These are phyloP conservation scores for Caradrina clavipalpis DNA, from an alignment of 2,888 invertebrate species.

Conservation along the genomic window DNA sequence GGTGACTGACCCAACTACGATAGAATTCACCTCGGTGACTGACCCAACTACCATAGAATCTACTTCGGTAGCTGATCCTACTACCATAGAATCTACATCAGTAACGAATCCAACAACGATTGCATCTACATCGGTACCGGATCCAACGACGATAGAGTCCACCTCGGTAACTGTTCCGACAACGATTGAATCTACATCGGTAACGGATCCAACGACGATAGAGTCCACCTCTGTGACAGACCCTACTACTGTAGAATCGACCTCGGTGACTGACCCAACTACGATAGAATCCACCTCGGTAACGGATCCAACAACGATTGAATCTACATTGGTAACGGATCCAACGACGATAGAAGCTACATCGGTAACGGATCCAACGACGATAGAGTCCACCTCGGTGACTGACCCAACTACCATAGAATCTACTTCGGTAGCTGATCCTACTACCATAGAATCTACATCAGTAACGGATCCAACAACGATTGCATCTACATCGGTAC, in stretches of 20 bases:
- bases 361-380: background rate
- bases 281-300: background rate
- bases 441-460: background rate
- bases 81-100: background rate
- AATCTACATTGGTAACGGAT: background rate
- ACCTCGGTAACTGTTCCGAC: background rate
- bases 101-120: background rate
- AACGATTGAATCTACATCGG: background rate
- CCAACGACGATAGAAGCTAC: conserved; percentile 1
- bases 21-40: background rate
- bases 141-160: conserved; percentile 2
- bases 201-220: background rate
- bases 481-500: no score
- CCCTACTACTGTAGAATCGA: conserved; percentile 7
- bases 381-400: background rate
- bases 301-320: background rate
- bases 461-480: background rate
- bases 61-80: conserved; percentile 4
- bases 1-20: conserved; percentile 5
- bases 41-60: conserved; percentile 8
- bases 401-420: background rate
- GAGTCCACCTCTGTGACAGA: background rate
- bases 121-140: background rate
- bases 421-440: background rate
- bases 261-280: conserved; percentile 7